Evolutionary conservation across 2,797 vertebrate species (phyloP), one percentile per base, ranked within the genome.

Genomic region (Manis crassicaudata): DNA sequence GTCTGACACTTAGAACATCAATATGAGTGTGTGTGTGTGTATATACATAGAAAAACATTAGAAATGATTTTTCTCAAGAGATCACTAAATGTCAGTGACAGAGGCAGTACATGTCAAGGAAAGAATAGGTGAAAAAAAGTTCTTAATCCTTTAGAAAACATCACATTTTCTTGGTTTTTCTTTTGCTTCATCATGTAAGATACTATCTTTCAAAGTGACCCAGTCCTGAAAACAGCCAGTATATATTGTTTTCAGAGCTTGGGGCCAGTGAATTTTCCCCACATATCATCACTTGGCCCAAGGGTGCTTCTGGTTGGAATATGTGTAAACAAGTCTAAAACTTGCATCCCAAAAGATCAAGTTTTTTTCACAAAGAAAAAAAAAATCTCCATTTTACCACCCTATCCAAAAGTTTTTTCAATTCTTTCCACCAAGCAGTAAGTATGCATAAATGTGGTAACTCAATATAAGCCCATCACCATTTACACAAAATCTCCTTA

Each of bases 91-190:
- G 23, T 81, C 62, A 73, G 32, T 76, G 25, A 84, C 21, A 17
- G 50, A 70, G 58, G 54, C 20, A 79, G 23, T 35, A 76, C 6
- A 73, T 54, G 29, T 81, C 18, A 46, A 20, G 17, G n/a, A 94
- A 91, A 91, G 6, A 93, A 6, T 0, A 27, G 27, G 40, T 73
- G 16, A 9, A n/a, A 79, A 79, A 63, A 94, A 82, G 37, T 63
- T 1, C 67, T 27, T 18, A 46, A 23, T 16, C 21, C 50, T 86
- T 96, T 73, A 89, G 62, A 91, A 76, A 94, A 32, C 20, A 73
- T 60, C 12, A n/a, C 5, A 60, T 88, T 90, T 95, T 68, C 92
- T 83, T 62, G 21, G 32, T 92, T 67, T 91, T 94, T 54, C 56
- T 92, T 85, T 85, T 73, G 79, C 27, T 3, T 1, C 23, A 27